phyloP scores from a whole-genome alignment of 2,888 invertebrate genomes.

The Sarcophaga caerulescens region DNA sequence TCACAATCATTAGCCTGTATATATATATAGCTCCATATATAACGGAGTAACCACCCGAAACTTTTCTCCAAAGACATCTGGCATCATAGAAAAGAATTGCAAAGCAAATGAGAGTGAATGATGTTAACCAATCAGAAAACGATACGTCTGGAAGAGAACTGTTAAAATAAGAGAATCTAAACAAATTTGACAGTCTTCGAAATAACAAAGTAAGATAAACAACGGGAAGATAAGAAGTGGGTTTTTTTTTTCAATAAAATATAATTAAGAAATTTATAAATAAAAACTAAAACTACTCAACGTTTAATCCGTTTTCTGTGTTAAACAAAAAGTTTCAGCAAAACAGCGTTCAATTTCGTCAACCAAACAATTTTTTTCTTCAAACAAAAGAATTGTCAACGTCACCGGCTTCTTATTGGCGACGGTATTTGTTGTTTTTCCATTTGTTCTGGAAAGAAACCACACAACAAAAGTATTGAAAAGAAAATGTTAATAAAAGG shows the following conservation, averaged over 20 bases:
- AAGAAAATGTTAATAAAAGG: slow-evolving; percentile 55
- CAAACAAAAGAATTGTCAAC: slow-evolving; percentile 49
- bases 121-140: slow-evolving; percentile 60
- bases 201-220: slow-evolving; percentile 61
- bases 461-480: background rate
- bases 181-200: slow-evolving; percentile 47
- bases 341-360: background rate
- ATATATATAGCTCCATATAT: too few relatives aligned
- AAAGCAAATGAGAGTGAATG: background rate
- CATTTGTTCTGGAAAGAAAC: slow-evolving; percentile 45
- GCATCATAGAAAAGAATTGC: background rate
- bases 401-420: slow-evolving; percentile 58
- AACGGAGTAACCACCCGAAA: too few relatives aligned
- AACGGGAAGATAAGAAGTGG: slow-evolving; percentile 12
- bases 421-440: slow-evolving; percentile 11
- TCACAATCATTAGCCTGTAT: too few relatives aligned
- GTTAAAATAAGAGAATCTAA: slow-evolving; percentile 40
- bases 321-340: too few relatives aligned
- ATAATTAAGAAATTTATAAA: background rate
- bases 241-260: slow-evolving; percentile 13
- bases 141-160: slow-evolving; percentile 63
- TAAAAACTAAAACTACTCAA: background rate
- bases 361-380: background rate
- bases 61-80: background rate
- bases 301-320: too few relatives aligned